A percentile compares a stretch with the other conserved stretches of the same genome.
Conservation (phyloP, 2,888 invertebrate species). For the Mystacides longicornis region DNA sequence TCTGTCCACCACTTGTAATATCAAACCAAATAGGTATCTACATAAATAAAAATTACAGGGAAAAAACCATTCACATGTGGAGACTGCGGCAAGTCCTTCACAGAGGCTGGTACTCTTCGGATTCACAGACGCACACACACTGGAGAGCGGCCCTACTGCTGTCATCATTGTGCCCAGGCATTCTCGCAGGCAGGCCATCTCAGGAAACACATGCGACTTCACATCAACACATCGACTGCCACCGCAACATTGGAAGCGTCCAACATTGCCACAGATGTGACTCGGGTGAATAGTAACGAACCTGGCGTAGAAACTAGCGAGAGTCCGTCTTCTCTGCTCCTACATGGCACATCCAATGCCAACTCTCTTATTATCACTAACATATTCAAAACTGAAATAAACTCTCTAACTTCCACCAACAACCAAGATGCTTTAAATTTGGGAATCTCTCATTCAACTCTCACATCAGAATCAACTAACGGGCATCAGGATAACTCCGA, state of each 20-base stretch:
- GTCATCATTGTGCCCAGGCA: slow-evolving; percentile 3
- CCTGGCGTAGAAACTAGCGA: background rate
- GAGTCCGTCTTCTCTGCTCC: background rate
- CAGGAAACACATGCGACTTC: slow-evolving; percentile 1
- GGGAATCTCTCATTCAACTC: too few species aligned
- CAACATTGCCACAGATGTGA: background rate
- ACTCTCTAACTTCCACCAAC: background rate
- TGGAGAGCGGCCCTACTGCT: slow-evolving; percentile 1
- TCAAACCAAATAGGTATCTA: too few species aligned
- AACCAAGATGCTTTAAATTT: too few species aligned
- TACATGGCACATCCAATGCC: background rate
- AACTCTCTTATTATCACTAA: background rate
- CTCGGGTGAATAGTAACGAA: background rate
- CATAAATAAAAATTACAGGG: too few species aligned
- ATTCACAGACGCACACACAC: slow-evolving; percentile 5
- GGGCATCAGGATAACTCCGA: too few species aligned
- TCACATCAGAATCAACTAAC: too few species aligned
- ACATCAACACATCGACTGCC: background rate
- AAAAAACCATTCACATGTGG: slow-evolving; percentile 1
- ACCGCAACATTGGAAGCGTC: background rate
- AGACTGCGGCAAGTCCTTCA: slow-evolving; percentile 6
- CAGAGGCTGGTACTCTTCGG: slow-evolving; percentile 1
- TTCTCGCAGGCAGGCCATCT: slow-evolving; percentile 6
- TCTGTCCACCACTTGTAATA: too few species aligned
- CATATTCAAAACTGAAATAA: background rate